These are phyloP conservation scores for Pseudomugil tenellus DNA, from an alignment of 2,797 vertebrate species.

Conservation along the genomic window DNA sequence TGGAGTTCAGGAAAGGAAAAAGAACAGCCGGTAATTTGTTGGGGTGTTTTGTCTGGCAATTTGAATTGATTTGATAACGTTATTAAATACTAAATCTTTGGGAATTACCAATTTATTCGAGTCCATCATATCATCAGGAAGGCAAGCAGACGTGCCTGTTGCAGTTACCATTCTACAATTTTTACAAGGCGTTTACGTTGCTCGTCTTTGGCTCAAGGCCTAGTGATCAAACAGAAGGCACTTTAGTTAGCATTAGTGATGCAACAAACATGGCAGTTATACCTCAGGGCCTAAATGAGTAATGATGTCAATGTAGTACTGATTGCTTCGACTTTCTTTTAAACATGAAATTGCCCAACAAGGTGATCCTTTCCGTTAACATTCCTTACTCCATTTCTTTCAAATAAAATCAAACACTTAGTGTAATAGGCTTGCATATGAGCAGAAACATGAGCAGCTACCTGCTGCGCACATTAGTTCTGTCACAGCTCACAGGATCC, in stretches of 20 bases:
- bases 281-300: slow-evolving; percentile 62
- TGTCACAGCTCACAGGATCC: slow-evolving; percentile 19
- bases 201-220: slow-evolving; percentile 80
- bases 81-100: slow-evolving; percentile 54
- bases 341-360: slow-evolving; percentile 30
- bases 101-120: slow-evolving; percentile 64
- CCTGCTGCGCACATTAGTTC: slow-evolving; percentile 25
- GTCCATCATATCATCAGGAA: slow-evolving; percentile 67
- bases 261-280: slow-evolving; percentile 77
- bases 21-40: slow-evolving; percentile 50
- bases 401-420: slow-evolving; percentile 38
- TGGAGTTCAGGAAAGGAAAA: slow-evolving; percentile 41
- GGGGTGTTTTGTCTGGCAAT: slow-evolving; percentile 52
- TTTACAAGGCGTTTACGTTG: slow-evolving; percentile 72
- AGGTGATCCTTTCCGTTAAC: slow-evolving; percentile 16
- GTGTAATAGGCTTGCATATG: slow-evolving; percentile 41
- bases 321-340: slow-evolving; percentile 28
- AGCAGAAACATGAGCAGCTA: slow-evolving; percentile 22
- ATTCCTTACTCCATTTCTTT: slow-evolving; percentile 17
- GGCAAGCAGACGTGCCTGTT: slow-evolving; percentile 67
- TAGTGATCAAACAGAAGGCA: slow-evolving; percentile 85
- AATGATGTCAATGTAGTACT: slow-evolving; percentile 45
- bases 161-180: slow-evolving; percentile 57
- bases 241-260: slow-evolving; percentile 80
- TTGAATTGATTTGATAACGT: slow-evolving; percentile 42